Conservation (phyloP, 1,140 invertebrate genomes). For the Mamestra configurata region DNA sequence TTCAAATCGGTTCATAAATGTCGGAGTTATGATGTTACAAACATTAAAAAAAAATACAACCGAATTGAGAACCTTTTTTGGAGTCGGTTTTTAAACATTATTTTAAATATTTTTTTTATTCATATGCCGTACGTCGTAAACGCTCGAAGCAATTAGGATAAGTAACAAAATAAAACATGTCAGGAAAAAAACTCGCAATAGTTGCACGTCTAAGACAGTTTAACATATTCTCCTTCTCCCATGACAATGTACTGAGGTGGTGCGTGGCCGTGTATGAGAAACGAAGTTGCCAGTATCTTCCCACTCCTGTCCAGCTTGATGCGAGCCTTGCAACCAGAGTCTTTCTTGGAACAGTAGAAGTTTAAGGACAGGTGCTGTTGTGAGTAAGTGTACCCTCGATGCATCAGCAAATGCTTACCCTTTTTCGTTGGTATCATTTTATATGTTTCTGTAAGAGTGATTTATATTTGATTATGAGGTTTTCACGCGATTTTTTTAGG, state of each 20-base stretch:
- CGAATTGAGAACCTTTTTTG: too few species aligned
- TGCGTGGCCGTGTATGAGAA: conserved; percentile 53
- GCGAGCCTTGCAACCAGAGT: conserved; percentile 67
- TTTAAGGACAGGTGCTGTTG: conserved; percentile 59
- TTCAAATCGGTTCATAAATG: too few species aligned
- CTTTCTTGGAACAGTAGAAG: conserved; percentile 73
- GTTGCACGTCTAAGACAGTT: neutral
- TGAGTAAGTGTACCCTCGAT: conserved; percentile 65
- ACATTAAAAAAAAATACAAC: too few species aligned
- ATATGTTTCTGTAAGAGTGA: conserved; percentile 38
- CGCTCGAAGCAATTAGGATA: too few species aligned
- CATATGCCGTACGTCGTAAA: too few species aligned
- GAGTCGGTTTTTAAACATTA: too few species aligned
- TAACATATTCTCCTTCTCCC: conserved; percentile 48
- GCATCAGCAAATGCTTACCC: conserved; percentile 66
- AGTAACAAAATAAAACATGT: too few species aligned
- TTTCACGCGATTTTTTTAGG: too few species aligned
- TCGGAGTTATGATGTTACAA: too few species aligned
- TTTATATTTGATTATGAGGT: neutral
- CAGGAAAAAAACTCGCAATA: too few species aligned
- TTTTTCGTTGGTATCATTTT: conserved; percentile 65
- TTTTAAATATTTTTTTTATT: too few species aligned
- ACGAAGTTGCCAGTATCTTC: conserved; percentile 38
- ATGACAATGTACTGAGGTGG: conserved; percentile 63
- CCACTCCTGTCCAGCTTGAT: conserved; percentile 58